Percentiles rank a stretch among this genome's conserved stretches.
Conservation (phyloP, 1,140 invertebrate genomes). For the Oryzaephilus surinamensis region DNA sequence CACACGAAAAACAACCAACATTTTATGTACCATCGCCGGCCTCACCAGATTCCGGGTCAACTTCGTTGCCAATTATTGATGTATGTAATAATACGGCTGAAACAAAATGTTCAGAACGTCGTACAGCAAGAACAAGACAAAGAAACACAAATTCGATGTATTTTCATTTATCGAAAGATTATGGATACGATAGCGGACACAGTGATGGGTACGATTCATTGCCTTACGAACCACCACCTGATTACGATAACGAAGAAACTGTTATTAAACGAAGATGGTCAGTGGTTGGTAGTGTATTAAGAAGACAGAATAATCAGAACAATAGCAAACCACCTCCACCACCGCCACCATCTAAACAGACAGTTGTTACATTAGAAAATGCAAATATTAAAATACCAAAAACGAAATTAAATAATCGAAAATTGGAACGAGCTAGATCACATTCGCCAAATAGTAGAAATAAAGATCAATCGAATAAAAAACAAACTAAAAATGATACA, state of each 20-base stretch:
- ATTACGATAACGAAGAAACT: constrained; percentile 28
- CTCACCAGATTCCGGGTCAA: constrained; percentile 23
- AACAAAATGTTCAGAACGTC: constrained; percentile 11
- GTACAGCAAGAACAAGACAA: constrained; percentile 22
- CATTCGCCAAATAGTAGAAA: constrained; percentile 32
- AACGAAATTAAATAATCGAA: constrained; percentile 25
- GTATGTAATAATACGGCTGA: not conserved
- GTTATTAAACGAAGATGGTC: constrained; percentile 28
- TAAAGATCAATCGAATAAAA: constrained; percentile 22
- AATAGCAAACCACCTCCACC: too few relatives aligned
- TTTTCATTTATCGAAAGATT: constrained; percentile 15
- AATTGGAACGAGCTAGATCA: constrained; percentile 27
- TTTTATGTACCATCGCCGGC: constrained; percentile 53
- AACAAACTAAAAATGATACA: constrained; percentile 15
- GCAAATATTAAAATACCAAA: constrained; percentile 33
- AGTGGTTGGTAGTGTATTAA: constrained; percentile 23
- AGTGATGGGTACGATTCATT: constrained; percentile 24
- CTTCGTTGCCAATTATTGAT: constrained; percentile 17
- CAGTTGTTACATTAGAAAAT: constrained; percentile 19
- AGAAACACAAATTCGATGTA: constrained; percentile 18
- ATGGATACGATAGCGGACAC: constrained; percentile 27
- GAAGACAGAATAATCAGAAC: constrained; percentile 14
- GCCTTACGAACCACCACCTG: constrained; percentile 32
- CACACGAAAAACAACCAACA: constrained; percentile 37
- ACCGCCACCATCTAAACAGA: too few relatives aligned